Conservation (phyloP, 2,888 invertebrate genomes). For the Hemicrepidius hirtus region DNA sequence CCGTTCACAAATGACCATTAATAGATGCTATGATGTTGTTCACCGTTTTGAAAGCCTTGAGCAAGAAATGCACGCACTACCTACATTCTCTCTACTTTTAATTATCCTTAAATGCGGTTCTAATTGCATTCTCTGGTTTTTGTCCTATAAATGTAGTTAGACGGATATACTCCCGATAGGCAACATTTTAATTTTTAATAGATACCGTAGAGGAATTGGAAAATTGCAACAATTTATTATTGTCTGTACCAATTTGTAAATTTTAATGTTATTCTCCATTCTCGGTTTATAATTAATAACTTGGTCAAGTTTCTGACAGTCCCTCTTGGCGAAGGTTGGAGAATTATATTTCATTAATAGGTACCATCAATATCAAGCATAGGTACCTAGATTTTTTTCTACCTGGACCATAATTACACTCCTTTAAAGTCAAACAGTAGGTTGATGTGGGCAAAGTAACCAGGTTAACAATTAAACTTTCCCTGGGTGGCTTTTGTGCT, state of each 20-base stretch:
- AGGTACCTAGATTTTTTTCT: conserved; percentile 3
- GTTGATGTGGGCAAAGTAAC: neutral
- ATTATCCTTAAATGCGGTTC: conserved; percentile 33
- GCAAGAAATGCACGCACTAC: conserved; percentile 29
- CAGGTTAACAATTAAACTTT: conserved; percentile 23
- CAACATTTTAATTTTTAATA: neutral
- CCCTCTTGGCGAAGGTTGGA: conserved; percentile 2
- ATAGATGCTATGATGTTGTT: conserved; percentile 24
- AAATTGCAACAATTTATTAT: conserved; percentile 8
- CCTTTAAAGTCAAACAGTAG: conserved; percentile 21
- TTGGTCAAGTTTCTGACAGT: neutral
- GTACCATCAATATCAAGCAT: neutral
- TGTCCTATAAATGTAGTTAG: neutral
- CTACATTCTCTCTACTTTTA: conserved; percentile 25
- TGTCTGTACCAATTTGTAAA: neutral
- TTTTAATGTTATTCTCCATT: neutral
- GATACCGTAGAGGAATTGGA: neutral
- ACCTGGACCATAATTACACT: conserved; percentile 11
- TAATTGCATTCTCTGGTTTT: conserved; percentile 30
- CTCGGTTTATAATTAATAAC: conserved; percentile 1
- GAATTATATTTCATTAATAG: conserved; percentile 4
- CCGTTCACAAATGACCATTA: conserved; percentile 39
- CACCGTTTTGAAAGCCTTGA: conserved; percentile 21
- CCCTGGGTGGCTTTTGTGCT: conserved; percentile 21
- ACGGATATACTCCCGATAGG: neutral